These are phyloP conservation scores for Pipistrellus kuhlii DNA, from an alignment of 2,797 vertebrate species.

Conservation along the genomic window DNA sequence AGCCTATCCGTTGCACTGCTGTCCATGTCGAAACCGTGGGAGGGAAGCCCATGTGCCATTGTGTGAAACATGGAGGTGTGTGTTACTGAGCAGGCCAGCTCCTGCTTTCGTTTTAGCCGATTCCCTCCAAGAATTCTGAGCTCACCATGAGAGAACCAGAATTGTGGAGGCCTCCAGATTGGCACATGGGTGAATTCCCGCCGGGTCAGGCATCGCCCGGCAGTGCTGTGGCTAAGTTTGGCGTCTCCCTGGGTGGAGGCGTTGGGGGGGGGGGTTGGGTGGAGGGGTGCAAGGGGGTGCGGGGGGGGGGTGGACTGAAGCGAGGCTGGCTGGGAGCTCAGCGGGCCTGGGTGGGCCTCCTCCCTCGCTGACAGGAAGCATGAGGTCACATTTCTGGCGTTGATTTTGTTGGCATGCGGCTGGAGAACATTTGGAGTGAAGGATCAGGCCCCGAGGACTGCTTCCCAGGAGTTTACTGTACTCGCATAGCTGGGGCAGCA, in stretches of 20 bases:
- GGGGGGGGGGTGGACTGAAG: not conserved
- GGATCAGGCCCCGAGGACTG: not conserved
- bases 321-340: not conserved
- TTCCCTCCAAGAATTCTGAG: slow-evolving; percentile 3
- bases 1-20: not conserved
- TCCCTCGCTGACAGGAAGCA: slow-evolving; percentile 52
- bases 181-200: not conserved
- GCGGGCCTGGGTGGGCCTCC: slow-evolving; percentile 54
- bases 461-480: slow-evolving; percentile 59
- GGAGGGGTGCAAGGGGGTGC: too few relatives aligned
- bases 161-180: not conserved
- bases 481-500: slow-evolving; percentile 34
- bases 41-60: not conserved
- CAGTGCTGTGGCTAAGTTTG: not conserved
- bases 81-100: not conserved
- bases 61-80: not conserved
- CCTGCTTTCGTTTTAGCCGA: not conserved
- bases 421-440: slow-evolving; percentile 64
- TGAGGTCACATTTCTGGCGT: slow-evolving; percentile 75
- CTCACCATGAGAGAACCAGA: not conserved
- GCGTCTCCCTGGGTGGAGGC: fast-evolving
- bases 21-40: not conserved
- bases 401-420: slow-evolving; percentile 59
- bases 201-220: not conserved
- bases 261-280: too few relatives aligned